Percentiles rank a stretch among this genome's conserved stretches.
Conservation (phyloP, 2,113 vertebrate genomes). For the Brevimyrus niger region DNA sequence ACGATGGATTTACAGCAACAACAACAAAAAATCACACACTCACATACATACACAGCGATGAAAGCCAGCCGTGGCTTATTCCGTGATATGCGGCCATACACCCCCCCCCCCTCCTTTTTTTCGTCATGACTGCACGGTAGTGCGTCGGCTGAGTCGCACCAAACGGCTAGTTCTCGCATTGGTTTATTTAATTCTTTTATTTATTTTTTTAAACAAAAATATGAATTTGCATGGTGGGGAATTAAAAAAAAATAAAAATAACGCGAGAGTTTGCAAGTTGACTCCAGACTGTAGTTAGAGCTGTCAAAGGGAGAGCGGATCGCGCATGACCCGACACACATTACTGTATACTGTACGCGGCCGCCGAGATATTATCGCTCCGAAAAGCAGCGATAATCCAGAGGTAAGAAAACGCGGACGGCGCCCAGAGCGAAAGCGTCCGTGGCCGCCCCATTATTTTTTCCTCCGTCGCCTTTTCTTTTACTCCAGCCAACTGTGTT, state of each 20-base stretch:
- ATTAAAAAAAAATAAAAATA: conserved; percentile 45
- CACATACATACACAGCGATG: not conserved
- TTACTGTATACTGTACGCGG: conserved; percentile 63
- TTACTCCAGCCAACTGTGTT: conserved; percentile 49
- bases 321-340: conserved; percentile 62
- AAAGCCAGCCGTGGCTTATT: conserved; percentile 32
- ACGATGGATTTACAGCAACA: not conserved
- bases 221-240: conserved; percentile 37
- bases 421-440: conserved; percentile 34
- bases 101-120: conserved; percentile 8
- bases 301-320: conserved; percentile 76
- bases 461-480: conserved; percentile 49
- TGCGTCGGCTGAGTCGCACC: conserved; percentile 54
- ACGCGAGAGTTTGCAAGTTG: conserved; percentile 73
- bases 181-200: conserved; percentile 30
- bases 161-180: conserved; percentile 41
- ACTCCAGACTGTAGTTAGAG: conserved; percentile 60
- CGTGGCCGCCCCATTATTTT: conserved; percentile 40
- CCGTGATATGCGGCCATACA: conserved; percentile 49
- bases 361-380: conserved; percentile 58
- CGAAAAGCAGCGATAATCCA: conserved; percentile 53
- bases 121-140: conserved; percentile 54
- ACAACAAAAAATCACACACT: not conserved
- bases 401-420: conserved; percentile 60
- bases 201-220: conserved; percentile 39